Base-by-base conservation (phyloP, 2,113 vertebrate genomes). In the Girardinichthys multiradiatus region DNA sequence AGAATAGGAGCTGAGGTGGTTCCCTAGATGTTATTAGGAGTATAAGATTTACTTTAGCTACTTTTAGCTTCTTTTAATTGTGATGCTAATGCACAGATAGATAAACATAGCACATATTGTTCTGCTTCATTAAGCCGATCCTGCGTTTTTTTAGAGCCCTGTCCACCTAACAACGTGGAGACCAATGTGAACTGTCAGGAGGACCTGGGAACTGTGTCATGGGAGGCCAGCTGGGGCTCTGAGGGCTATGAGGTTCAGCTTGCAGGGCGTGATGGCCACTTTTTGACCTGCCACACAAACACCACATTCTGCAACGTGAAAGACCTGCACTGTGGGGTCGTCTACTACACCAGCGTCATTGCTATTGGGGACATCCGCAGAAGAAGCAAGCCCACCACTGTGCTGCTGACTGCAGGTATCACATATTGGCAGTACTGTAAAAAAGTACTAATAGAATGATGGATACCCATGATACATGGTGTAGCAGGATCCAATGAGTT, bases 301-400 rank as follows among this genome's bases (percentile, higher is more conserved):
- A 24, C 72, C 1, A 90, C 90, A 0, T 90, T 70, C 84, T 95
- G 94, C 70, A 65, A 30, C 1, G n/a, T 94, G 9, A 5, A 68
- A 1, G 87, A 74, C 12, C 86, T 95, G n/a, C 87, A 90, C 61
- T 95, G 95, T 57, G 95, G 94, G 2, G 64, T 84, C 0, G 3
- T 74, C 58, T 95, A 95, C 57, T 37, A 89, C 73, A 79, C 84
- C 48, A 37, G 0, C 0, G 91, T 93, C 21, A 57, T 70, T 8
- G 90, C 93, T 4, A 30, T 91, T 1, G 93, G 93, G 51, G 37
- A 66, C 8, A 80, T 11, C 0, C 71, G 89, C 45, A 92, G 91
- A 84, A 94, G 94, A 42, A 86, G 62, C 4, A 3, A 19, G 26
- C 95, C 93, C 26, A 63, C 13, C 12, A 73, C 68, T 2, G 48